Evolutionary conservation across 1,140 invertebrate genomes (phyloP).

Genomic region (Achatina immaculata): DNA sequence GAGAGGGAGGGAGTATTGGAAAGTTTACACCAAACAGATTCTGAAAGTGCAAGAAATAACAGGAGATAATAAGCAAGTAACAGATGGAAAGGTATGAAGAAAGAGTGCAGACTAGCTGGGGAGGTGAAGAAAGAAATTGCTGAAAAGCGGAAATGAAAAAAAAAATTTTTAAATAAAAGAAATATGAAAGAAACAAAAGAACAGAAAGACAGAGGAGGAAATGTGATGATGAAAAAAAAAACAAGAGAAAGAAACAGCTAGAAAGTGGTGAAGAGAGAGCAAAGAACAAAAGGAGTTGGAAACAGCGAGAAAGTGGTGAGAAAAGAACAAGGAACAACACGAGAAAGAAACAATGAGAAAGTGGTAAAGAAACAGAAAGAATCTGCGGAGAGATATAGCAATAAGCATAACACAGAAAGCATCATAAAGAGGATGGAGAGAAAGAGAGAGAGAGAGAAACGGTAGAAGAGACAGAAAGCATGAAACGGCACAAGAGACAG

Average conservation of each 20-base stretch:
- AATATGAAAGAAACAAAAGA: background rate
- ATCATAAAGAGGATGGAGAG: too few relatives aligned
- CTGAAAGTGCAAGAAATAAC: too few relatives aligned
- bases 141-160: background rate
- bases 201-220: background rate
- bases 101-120: background rate
- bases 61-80: background rate
- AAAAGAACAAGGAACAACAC: too few relatives aligned
- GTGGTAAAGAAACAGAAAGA: too few relatives aligned
- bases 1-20: slow-evolving; percentile 19
- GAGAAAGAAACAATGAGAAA: background rate
- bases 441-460: background rate
- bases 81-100: background rate
- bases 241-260: background rate
- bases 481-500: too few relatives aligned
- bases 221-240: background rate
- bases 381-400: too few relatives aligned
- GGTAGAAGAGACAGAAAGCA: too few relatives aligned
- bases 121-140: background rate
- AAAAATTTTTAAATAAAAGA: background rate
- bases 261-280: background rate
- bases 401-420: too few relatives aligned
- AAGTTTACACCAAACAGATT: too few relatives aligned
- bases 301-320: background rate
- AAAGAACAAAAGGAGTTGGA: background rate